Percentiles rank a stretch among this genome's conserved stretches.
Conservation (phyloP, 2,797 vertebrate species). For the Phrynocephalus vlangalii region DNA sequence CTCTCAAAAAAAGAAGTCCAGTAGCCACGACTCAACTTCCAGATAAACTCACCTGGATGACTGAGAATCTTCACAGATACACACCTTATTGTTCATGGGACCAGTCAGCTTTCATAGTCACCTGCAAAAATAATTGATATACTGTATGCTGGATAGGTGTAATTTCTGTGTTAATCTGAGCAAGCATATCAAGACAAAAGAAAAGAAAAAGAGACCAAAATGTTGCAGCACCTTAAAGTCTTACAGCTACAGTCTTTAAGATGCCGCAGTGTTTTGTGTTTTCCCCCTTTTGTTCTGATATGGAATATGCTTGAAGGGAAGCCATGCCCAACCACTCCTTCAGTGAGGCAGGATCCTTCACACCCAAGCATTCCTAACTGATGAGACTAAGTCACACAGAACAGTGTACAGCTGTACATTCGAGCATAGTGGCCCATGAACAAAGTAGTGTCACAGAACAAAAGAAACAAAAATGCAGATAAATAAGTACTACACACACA, state of each 20-base stretch:
- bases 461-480: neutral
- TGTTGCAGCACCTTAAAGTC: too few relatives aligned
- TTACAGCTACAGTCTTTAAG: too few relatives aligned
- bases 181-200: too few relatives aligned
- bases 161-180: too few relatives aligned
- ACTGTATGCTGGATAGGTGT: too few relatives aligned
- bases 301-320: neutral
- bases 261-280: too few relatives aligned
- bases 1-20: too few relatives aligned
- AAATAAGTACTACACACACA: neutral
- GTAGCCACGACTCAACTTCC: too few relatives aligned
- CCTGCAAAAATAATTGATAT: neutral
- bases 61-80: too few relatives aligned
- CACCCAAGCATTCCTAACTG: constrained; percentile 24
- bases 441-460: neutral
- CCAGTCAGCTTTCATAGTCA: neutral
- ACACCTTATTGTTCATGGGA: neutral
- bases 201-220: too few relatives aligned
- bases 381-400: neutral
- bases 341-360: neutral
- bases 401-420: neutral
- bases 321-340: neutral
- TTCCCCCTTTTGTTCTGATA: too few relatives aligned
- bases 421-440: neutral
- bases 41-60: too few relatives aligned